phyloP scores from a whole-genome alignment of 2,113 vertebrate species.

The Lamprotornis superbus region DNA sequence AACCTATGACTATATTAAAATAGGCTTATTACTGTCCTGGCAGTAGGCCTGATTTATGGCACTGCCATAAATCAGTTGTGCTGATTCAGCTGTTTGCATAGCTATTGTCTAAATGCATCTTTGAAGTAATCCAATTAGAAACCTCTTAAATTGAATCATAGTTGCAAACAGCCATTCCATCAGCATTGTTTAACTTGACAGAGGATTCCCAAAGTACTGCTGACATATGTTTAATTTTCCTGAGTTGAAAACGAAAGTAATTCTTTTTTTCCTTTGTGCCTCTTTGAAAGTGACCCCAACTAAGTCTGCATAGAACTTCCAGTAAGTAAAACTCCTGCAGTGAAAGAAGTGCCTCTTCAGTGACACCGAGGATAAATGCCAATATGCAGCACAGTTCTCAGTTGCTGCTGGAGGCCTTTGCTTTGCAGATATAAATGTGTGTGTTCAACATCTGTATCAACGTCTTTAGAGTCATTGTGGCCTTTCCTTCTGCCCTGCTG shows the following conservation, averaged over 20 bases:
- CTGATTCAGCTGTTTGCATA: conserved; percentile 19
- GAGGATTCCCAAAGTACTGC: background rate
- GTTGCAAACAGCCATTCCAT: background rate
- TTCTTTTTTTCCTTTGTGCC: background rate
- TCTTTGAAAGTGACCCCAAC: background rate
- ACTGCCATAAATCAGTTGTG: background rate
- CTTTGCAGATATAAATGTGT: background rate
- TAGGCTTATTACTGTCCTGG: background rate
- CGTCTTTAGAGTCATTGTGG: background rate
- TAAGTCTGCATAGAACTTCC: background rate
- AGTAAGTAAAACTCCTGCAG: background rate
- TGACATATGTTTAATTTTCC: background rate
- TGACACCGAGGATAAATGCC: background rate
- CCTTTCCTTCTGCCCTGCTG: background rate
- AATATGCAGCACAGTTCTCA: background rate
- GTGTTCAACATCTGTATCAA: background rate
- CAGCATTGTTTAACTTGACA: background rate
- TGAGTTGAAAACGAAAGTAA: background rate
- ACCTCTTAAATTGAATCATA: background rate
- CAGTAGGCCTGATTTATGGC: background rate
- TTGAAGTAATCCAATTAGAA: conserved; percentile 26
- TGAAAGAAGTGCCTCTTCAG: background rate
- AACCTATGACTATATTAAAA: conserved; percentile 2
- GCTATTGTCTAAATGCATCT: background rate
- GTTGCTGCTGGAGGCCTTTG: background rate